Base-by-base conservation (phyloP, 1,140 invertebrate genomes). In the Anastatus disparis region DNA sequence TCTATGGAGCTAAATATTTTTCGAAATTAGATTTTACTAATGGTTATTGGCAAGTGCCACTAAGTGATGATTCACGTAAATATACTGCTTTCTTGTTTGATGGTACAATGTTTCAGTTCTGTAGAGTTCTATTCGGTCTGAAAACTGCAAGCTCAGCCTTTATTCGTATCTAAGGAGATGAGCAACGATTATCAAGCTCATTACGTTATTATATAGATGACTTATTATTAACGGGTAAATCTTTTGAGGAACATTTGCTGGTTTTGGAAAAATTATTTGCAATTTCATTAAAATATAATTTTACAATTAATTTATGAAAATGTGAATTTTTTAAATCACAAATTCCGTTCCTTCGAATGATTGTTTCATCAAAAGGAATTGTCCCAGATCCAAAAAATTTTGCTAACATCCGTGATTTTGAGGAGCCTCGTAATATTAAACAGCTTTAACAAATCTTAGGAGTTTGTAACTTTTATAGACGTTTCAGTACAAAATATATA, bases 81-180 rank as follows among this genome's bases (percentile, higher is more conserved):
- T n/a, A n/a, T n/a, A n/a, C n/a, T n/a, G n/a, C n/a, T n/a, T n/a
- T n/a, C n/a, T n/a, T n/a, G n/a, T n/a, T n/a, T n/a, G n/a, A n/a
- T n/a, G n/a, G n/a, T n/a, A n/a, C n/a, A n/a, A n/a, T n/a, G n/a
- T n/a, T n/a, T n/a, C n/a, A n/a, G n/a, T n/a, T n/a, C n/a, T n/a
- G n/a, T n/a, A n/a, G n/a, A 3, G 17, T 64, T 15, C 80, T 81
- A 0, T 83, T 83, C 58, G 82, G 81, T 0, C 50, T 83, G 9
- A 80, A 78, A 42, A 80, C 75, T 0, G 77, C 80, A 4, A 79
- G 81, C 0, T 74, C 71, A 1, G 76, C 72, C 52, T 82, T 82
- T 70, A 78, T 77, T 13, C 35, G 65, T 20, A 59, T 65, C 12
- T 35, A 29, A n/a, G n/a, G n/a, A 3, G 44, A 48, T 27, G 10